phyloP scores from a whole-genome alignment of 2,888 invertebrate species.

The Eristalinus aeneus region DNA sequence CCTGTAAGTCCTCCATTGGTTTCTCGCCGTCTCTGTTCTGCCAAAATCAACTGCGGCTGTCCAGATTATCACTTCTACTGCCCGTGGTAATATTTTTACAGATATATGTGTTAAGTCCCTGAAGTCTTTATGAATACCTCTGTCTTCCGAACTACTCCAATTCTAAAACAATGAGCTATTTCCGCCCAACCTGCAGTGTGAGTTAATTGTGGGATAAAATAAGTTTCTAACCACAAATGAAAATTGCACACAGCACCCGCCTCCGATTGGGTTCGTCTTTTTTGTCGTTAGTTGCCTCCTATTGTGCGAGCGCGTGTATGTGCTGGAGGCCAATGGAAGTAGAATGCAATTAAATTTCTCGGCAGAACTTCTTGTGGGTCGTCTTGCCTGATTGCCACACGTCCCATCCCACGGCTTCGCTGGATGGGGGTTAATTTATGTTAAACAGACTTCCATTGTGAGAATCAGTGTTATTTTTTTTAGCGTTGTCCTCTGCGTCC shows the following conservation, averaged over 20 bases:
- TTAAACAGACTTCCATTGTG: slow-evolving; percentile 59
- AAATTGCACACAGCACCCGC: slow-evolving; percentile 17
- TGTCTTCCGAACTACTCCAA: not conserved
- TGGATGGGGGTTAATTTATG: slow-evolving; percentile 48
- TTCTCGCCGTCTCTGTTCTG: no score
- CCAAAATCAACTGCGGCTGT: no score
- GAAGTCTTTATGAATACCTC: slow-evolving; percentile 15
- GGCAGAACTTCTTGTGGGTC: slow-evolving; percentile 20
- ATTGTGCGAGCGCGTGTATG: slow-evolving; percentile 8
- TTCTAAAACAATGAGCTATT: slow-evolving; percentile 11
- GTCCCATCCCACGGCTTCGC: not conserved
- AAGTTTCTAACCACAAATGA: slow-evolving; percentile 42
- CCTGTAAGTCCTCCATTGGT: no score
- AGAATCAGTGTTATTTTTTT: slow-evolving; percentile 45
- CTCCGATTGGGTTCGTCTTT: not conserved
- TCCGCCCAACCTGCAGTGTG: no score
- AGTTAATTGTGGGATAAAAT: not conserved
- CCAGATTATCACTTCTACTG: not conserved
- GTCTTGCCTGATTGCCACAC: not conserved
- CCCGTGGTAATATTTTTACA: not conserved
- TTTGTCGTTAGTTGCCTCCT: not conserved
- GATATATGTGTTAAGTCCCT: slow-evolving; percentile 4
- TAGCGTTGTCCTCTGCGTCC: slow-evolving; percentile 13
- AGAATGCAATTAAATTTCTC: slow-evolving; percentile 54
- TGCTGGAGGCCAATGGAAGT: slow-evolving; percentile 41